A percentile compares a stretch with the other conserved stretches of the same genome.
phyloP scores from a whole-genome alignment of 2,797 vertebrate genomes.

The Sebastes alutus region DNA sequence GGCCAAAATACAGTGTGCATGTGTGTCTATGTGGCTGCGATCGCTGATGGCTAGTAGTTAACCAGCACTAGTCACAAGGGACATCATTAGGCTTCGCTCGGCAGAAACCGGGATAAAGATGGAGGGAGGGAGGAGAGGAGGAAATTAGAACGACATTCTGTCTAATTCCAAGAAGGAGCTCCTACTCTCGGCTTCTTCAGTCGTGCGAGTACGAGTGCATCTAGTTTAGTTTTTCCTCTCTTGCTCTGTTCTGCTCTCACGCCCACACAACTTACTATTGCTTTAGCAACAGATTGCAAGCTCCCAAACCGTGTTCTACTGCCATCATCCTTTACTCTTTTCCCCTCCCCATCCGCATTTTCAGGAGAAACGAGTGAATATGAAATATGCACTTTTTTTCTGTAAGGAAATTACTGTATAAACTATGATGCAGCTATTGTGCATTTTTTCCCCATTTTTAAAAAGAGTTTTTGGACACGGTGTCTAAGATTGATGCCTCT shows the following conservation, averaged over 20 bases:
- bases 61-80: slow-evolving; percentile 69
- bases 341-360: not conserved
- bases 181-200: not conserved
- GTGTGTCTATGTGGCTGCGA: slow-evolving; percentile 18
- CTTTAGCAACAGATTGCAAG: slow-evolving; percentile 56
- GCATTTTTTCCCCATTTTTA: not conserved
- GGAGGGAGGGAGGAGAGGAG: slow-evolving; percentile 39
- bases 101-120: slow-evolving; percentile 55
- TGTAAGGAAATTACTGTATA: too few relatives aligned
- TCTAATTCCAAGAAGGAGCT: slow-evolving; percentile 49
- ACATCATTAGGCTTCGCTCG: slow-evolving; percentile 73
- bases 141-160: slow-evolving; percentile 57
- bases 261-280: slow-evolving; percentile 25
- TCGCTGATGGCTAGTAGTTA: slow-evolving; percentile 56
- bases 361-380: not conserved
- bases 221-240: slow-evolving; percentile 28
- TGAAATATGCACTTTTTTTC: not conserved
- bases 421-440: not conserved
- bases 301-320: slow-evolving; percentile 33
- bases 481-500: not conserved
- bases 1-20: slow-evolving; percentile 43
- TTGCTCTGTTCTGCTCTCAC: slow-evolving; percentile 49
- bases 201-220: slow-evolving; percentile 8
- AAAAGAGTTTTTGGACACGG: not conserved
- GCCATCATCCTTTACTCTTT: slow-evolving; percentile 1